Conservation (phyloP, 2,797 vertebrate species). For the Neomorphus geoffroyi region DNA sequence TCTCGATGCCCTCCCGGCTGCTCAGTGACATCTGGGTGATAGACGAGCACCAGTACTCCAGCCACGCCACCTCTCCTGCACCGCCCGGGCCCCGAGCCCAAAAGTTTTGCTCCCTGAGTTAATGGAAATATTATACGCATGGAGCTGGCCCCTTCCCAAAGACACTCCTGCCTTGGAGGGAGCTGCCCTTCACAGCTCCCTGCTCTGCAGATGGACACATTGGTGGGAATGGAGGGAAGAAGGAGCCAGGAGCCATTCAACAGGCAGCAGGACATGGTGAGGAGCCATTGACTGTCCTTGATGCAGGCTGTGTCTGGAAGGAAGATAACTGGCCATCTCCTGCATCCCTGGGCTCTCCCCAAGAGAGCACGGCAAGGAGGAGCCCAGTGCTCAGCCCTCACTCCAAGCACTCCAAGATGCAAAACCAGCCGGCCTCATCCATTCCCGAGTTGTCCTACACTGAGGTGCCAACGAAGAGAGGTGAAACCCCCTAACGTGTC, state of each 20-base stretch:
- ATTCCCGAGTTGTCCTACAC: fast-evolving
- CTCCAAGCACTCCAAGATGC: fast-evolving
- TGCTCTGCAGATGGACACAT: neutral
- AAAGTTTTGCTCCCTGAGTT: slow-evolving; percentile 19
- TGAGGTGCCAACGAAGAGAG: no score
- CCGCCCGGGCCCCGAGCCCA: neutral
- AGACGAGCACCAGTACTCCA: neutral
- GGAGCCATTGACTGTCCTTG: fast-evolving
- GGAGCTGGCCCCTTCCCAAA: slow-evolving; percentile 32
- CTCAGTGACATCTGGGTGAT: neutral
- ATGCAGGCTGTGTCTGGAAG: neutral
- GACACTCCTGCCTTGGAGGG: neutral
- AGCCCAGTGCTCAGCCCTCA: fast-evolving
- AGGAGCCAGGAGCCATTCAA: neutral
- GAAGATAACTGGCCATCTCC: fast-evolving
- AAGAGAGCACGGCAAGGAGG: neutral
- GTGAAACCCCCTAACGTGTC: neutral
- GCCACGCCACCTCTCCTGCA: neutral
- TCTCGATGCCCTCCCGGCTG: neutral
- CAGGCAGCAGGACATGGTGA: fast-evolving
- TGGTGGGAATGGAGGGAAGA: neutral
- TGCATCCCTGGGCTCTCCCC: neutral
- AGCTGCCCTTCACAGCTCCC: neutral
- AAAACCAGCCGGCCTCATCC: neutral
- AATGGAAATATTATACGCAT: slow-evolving; percentile 31